These are phyloP conservation scores for Sarotherodon lohbergeri DNA, from an alignment of 2,113 vertebrate genomes.

Conservation along the genomic window DNA sequence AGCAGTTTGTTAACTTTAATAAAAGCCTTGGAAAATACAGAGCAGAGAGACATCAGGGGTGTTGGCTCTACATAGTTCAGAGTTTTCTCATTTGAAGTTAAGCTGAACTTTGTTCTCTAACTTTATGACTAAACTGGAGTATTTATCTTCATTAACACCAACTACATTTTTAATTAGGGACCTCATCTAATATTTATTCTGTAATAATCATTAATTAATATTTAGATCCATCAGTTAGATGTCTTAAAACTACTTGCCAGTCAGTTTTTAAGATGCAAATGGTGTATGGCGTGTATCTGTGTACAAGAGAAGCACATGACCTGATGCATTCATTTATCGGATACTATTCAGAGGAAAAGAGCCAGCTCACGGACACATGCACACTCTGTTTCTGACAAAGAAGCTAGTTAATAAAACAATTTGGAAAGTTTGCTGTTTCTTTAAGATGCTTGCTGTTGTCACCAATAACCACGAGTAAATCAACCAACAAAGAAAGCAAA, in stretches of 20 bases:
- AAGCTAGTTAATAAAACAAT: not conserved
- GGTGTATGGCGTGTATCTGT: not conserved
- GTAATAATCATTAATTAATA: not conserved
- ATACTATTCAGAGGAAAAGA: not conserved
- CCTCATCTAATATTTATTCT: not conserved
- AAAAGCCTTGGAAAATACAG: not conserved
- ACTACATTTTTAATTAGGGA: not conserved
- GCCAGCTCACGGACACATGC: not conserved
- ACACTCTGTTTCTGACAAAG: not conserved
- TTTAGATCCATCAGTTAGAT: not conserved
- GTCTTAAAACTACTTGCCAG: not conserved
- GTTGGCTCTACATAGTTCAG: not conserved
- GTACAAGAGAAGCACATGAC: not conserved
- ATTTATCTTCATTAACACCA: not conserved
- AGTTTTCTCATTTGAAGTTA: not conserved
- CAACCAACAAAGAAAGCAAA: not conserved
- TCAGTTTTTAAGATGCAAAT: not conserved
- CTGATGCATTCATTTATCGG: not conserved
- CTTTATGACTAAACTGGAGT: not conserved
- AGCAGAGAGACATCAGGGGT: not conserved
- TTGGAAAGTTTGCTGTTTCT: not conserved
- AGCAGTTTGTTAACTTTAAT: not conserved
- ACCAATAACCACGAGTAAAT: not conserved
- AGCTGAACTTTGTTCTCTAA: not conserved
- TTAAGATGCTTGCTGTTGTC: not conserved